phyloP scores from a whole-genome alignment of 2,888 invertebrate species.

The Cerceris ruficornis region DNA sequence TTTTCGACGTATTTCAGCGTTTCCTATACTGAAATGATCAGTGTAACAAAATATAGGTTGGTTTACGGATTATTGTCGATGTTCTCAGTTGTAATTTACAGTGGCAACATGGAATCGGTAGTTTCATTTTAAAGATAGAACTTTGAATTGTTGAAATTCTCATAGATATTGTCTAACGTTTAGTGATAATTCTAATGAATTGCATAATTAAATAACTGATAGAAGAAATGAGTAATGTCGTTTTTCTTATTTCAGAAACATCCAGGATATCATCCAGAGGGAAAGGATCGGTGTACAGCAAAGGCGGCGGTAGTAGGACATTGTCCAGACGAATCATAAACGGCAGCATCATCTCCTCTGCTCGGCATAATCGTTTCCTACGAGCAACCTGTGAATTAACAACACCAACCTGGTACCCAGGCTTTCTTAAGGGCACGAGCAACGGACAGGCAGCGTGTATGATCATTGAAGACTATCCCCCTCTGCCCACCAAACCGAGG shows the following conservation, averaged over 20 bases:
- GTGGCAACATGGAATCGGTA: too few relatives aligned
- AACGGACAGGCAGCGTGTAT: conserved; percentile 81
- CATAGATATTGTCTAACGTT: too few relatives aligned
- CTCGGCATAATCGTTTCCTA: conserved; percentile 72
- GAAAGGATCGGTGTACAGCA: conserved; percentile 83
- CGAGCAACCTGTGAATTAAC: conserved; percentile 71
- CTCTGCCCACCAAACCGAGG: conserved; percentile 80
- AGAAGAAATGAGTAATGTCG: neutral
- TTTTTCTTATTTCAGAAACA: conserved; percentile 87
- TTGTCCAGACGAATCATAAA: conserved; percentile 75
- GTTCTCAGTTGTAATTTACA: too few relatives aligned
- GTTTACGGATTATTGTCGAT: neutral
- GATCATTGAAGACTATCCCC: conserved; percentile 81
- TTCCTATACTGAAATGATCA: conserved; percentile 37
- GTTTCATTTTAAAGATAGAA: too few relatives aligned
- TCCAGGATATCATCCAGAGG: conserved; percentile 93
- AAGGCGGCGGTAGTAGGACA: conserved; percentile 80
- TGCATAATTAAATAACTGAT: neutral
- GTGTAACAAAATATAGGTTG: conserved; percentile 39
- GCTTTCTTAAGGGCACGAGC: conserved; percentile 78
- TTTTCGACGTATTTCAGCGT: neutral
- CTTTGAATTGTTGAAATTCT: too few relatives aligned
- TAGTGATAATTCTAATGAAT: neutral
- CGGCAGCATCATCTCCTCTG: conserved; percentile 77
- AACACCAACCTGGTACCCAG: conserved; percentile 74